Conservation (phyloP, 2,797 vertebrate genomes). For the Lagocephalus sceleratus region DNA sequence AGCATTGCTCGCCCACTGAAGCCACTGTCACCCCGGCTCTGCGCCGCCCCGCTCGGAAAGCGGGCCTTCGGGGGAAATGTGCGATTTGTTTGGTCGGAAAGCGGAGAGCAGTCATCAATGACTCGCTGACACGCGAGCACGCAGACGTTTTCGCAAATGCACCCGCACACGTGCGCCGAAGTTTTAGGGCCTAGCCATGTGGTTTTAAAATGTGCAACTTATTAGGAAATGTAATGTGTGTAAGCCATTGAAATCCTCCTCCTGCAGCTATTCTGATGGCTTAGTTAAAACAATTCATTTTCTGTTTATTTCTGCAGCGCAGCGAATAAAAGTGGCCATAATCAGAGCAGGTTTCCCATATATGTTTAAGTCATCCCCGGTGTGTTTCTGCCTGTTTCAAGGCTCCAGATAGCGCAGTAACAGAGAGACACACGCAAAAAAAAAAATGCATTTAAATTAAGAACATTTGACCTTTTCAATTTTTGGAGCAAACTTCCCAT, state of each 20-base stretch:
- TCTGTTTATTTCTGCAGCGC: constrained; percentile 29
- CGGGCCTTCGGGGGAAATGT: constrained; percentile 23
- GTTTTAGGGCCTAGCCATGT: constrained; percentile 3
- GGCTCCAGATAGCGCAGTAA: background rate
- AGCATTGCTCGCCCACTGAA: constrained; percentile 20
- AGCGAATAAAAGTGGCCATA: constrained; percentile 12
- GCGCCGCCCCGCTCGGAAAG: constrained; percentile 23
- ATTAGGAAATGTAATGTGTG: constrained; percentile 8
- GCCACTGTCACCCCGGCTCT: constrained; percentile 28
- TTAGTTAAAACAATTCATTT: constrained; percentile 12
- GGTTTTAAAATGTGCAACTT: constrained; percentile 18
- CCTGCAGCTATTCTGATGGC: constrained; percentile 19
- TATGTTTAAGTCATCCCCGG: background rate
- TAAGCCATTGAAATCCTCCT: constrained; percentile 9
- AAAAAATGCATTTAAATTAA: too few species aligned
- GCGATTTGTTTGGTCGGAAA: constrained; percentile 27
- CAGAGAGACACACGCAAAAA: too few species aligned
- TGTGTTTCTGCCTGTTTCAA: background rate
- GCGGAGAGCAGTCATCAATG: constrained; percentile 7
- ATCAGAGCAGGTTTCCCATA: background rate
- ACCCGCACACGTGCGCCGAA: background rate
- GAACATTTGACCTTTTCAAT: constrained; percentile 1
- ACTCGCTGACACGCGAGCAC: constrained; percentile 23
- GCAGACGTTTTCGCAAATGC: background rate
- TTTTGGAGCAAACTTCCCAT: constrained; percentile 25